Base-by-base conservation (phyloP, 2,113 vertebrate species). In the Bujurquina vittata region DNA sequence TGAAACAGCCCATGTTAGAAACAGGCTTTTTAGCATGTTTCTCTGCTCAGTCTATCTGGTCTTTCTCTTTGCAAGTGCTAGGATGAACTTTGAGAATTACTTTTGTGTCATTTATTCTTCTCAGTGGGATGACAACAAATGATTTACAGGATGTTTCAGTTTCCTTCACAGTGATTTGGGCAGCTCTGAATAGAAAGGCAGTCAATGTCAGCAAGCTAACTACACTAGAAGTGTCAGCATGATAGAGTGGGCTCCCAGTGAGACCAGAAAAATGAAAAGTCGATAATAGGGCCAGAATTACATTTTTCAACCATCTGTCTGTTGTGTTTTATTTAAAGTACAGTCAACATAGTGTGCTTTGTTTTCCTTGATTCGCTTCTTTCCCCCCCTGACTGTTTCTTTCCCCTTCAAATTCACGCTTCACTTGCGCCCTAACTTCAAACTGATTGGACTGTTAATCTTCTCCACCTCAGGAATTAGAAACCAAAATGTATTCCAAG, bases 161-260 rank as follows among this genome's bases (percentile, higher is more conserved):
- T 89, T 65, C 84, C 56, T 83, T 74, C 20, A 12, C 73, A 69
- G 43, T 73, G 60, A 83, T 85, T 80, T 72, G 54, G 79, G 80
- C 61, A 26, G 60, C 62, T 4, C 59, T 59, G 75, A n/a, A 69
- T n/a, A 63, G 65, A 82, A 33, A 84, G 37, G 8, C 76, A 10
- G 54, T 31, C 18, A 23, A 52, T 82, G 80, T 85, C 80, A 77
- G 77, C 62, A 31, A 56, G 77, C 79, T 33, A 88, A 69, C 77
- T 62, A 76, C 83, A 72, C 29, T 6, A n/a, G 14, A 75, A 83
- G 54, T 76, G 86, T 69, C 81, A 82, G 56, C 59, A 17, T 85
- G 84, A 88, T 43, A 10, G 74, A 86, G 69, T 55, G 67, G 33
- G n/a, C 61, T 69, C 79, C 26, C 84, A 83, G 55, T 15, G 79